Percentiles rank a stretch among this genome's conserved stretches.
Evolutionary conservation across 2,113 vertebrate genomes (phyloP).

Genomic region (Steatornis caripensis): DNA sequence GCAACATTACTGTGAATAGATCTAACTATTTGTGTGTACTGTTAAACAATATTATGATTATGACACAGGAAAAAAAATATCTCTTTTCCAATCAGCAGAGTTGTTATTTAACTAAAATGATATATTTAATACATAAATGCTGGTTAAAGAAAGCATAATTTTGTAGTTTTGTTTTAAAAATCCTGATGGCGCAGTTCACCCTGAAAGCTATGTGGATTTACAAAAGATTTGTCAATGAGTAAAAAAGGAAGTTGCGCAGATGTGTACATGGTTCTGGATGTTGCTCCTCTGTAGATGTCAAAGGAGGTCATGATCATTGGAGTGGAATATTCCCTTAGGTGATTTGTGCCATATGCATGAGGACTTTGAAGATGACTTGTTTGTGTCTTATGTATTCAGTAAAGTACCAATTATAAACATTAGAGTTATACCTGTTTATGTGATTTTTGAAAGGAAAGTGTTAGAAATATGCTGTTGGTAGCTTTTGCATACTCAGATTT

Average conservation of each 20-base stretch:
- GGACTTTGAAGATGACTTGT: background rate
- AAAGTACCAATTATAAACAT: background rate
- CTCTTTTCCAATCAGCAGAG: background rate
- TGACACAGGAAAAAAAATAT: background rate
- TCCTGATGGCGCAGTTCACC: background rate
- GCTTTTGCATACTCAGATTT: background rate
- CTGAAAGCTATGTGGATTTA: background rate
- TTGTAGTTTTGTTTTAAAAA: background rate
- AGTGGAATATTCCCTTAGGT: background rate
- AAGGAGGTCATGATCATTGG: background rate
- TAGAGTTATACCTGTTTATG: background rate
- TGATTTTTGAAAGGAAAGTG: background rate
- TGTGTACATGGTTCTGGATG: background rate
- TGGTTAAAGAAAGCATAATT: background rate
- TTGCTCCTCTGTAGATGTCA: background rate
- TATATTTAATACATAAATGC: background rate
- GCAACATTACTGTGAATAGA: background rate
- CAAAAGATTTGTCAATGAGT: background rate
- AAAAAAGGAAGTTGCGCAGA: background rate
- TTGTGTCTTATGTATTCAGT: background rate
- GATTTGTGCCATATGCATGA: background rate
- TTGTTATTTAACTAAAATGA: background rate
- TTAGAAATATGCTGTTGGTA: background rate
- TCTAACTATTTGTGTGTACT: background rate
- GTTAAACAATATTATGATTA: background rate